phyloP scores from a whole-genome alignment of 2,113 vertebrate species.

The Equus przewalskii region DNA sequence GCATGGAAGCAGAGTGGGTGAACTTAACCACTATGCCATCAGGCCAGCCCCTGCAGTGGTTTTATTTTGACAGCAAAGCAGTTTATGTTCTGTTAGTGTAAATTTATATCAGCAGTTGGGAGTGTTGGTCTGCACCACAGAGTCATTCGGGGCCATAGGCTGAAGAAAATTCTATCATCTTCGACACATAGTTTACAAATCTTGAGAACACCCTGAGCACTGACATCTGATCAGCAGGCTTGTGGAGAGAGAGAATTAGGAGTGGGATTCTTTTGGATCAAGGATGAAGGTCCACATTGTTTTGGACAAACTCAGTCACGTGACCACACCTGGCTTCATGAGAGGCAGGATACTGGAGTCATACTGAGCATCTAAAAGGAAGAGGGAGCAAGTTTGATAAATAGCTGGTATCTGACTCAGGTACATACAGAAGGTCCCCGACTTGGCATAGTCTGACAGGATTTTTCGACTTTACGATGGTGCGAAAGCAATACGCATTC shows the following conservation, averaged over 20 bases:
- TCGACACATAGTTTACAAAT: background rate
- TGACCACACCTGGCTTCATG: no score
- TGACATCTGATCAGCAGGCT: background rate
- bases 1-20: no score
- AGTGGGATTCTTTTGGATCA: background rate
- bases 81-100: background rate
- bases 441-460: no score
- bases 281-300: background rate
- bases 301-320: background rate
- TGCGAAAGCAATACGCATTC: no score
- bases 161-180: background rate
- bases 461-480: no score
- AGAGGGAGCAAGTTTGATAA: background rate
- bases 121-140: rapidly evolving
- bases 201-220: background rate
- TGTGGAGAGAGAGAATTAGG: background rate
- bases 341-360: background rate
- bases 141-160: background rate
- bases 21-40: no score
- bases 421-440: background rate
- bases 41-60: no score
- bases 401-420: background rate
- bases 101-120: background rate
- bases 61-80: background rate
- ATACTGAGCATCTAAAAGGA: background rate